phyloP scores from a whole-genome alignment of 1,140 invertebrate genomes.

The Littorina saxatilis region DNA sequence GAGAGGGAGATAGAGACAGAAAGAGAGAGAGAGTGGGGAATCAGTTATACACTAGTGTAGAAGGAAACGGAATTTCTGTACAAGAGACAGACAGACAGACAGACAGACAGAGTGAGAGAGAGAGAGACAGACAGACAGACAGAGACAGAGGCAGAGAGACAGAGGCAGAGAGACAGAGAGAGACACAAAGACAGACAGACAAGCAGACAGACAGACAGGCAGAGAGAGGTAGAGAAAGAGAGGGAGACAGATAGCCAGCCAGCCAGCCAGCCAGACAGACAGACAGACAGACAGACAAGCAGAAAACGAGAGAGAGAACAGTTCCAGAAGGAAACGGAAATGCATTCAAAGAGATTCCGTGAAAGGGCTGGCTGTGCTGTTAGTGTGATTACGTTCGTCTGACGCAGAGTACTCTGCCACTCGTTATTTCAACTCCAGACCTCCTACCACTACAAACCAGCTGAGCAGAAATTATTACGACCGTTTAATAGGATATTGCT shows the following conservation, averaged over 20 bases:
- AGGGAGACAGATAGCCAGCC: too few species aligned
- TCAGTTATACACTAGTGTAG: background rate
- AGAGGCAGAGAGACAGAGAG: background rate
- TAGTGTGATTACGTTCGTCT: too few species aligned
- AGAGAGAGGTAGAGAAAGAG: background rate
- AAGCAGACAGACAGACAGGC: background rate
- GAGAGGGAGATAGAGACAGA: too few species aligned
- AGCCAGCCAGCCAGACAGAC: background rate
- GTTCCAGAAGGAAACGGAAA: background rate
- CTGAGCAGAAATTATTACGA: too few species aligned
- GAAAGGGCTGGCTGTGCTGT: background rate
- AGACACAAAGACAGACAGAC: constrained; percentile 8
- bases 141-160: constrained; percentile 4
- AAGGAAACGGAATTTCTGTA: too few species aligned
- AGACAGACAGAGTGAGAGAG: background rate
- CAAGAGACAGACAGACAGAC: background rate
- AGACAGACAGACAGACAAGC: background rate
- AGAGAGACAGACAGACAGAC: constrained; percentile 17
- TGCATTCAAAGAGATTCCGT: background rate
- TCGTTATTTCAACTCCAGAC: too few species aligned
- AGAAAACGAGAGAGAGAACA: background rate
- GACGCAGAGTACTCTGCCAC: too few species aligned
- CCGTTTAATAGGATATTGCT: too few species aligned
- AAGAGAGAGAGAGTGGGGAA: constrained; percentile 25
- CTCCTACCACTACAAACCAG: too few species aligned